phyloP scores from a whole-genome alignment of 2,888 invertebrate genomes.

The Tineola bisselliella region DNA sequence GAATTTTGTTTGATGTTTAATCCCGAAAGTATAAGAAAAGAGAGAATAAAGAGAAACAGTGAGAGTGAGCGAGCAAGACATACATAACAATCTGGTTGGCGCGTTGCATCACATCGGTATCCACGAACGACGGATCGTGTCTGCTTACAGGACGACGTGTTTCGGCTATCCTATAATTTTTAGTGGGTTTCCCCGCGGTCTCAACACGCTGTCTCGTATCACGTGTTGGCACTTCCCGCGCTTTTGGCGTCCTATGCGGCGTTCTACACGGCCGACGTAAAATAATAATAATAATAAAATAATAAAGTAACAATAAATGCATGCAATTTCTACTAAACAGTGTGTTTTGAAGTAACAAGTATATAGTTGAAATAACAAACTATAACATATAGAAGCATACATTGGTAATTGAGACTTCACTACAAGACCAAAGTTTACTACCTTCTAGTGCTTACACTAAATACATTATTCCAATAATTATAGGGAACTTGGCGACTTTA shows the following conservation, averaged over 20 bases:
- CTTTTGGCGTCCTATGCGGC: constrained; percentile 38
- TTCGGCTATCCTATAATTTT: constrained; percentile 54
- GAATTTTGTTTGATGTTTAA: constrained; percentile 42
- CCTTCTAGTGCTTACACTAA: not conserved
- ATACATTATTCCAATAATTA: not conserved
- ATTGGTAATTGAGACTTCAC: not conserved
- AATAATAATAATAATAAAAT: not conserved
- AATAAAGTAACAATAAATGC: not conserved
- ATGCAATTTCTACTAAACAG: not conserved
- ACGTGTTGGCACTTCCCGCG: constrained; percentile 29
- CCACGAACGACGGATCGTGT: constrained; percentile 73
- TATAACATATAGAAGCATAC: not conserved
- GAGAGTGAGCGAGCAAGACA: constrained; percentile 34
- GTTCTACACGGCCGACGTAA: constrained; percentile 24
- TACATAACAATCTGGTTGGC: constrained; percentile 91
- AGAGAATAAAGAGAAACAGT: constrained; percentile 19
- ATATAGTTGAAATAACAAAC: not conserved
- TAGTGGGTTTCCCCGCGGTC: constrained; percentile 41
- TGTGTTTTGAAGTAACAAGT: not conserved
- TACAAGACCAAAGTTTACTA: not conserved
- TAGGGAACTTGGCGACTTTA: not conserved
- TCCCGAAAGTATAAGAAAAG: constrained; percentile 14
- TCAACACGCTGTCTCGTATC: constrained; percentile 25
- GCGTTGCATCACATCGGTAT: constrained; percentile 83
- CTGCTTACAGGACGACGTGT: constrained; percentile 64